Conservation (phyloP, 2,888 invertebrate species). For the Oegoconia quadripuncta region DNA sequence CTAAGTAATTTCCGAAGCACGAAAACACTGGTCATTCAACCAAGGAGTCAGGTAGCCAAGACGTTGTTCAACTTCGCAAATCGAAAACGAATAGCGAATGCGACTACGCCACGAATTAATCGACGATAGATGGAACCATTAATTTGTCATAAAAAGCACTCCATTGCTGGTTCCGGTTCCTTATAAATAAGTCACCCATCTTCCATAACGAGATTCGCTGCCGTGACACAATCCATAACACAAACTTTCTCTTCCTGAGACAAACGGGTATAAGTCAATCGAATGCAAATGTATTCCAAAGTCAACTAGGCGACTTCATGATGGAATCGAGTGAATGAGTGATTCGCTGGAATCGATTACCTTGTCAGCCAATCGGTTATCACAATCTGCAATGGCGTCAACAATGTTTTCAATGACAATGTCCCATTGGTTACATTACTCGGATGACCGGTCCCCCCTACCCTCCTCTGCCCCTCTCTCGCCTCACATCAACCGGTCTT, state of each 20-base stretch:
- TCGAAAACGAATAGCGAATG: too few species aligned
- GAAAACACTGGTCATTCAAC: too few species aligned
- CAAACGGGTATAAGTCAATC: conserved; percentile 11
- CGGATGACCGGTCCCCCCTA: background rate
- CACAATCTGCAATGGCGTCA: conserved; percentile 11
- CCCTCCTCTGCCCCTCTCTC: background rate
- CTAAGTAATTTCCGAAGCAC: too few species aligned
- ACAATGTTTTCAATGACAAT: conserved; percentile 10
- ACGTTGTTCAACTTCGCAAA: too few species aligned
- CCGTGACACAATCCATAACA: conserved; percentile 4
- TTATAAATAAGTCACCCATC: background rate
- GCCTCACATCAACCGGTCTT: conserved; percentile 2
- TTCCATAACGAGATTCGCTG: background rate
- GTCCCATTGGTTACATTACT: conserved; percentile 10
- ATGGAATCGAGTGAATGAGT: background rate
- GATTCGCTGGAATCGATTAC: conserved; percentile 6
- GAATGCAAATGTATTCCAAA: conserved; percentile 15
- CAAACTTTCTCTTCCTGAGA: conserved; percentile 9
- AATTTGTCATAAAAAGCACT: too few species aligned
- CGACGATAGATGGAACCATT: too few species aligned
- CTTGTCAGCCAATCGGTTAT: conserved; percentile 8
- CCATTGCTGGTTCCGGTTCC: too few species aligned
- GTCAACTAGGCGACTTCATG: background rate
- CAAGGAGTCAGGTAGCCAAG: too few species aligned
- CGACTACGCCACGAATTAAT: too few species aligned